Conservation (phyloP, 2,113 vertebrate species). For the Enhydra lutris region DNA sequence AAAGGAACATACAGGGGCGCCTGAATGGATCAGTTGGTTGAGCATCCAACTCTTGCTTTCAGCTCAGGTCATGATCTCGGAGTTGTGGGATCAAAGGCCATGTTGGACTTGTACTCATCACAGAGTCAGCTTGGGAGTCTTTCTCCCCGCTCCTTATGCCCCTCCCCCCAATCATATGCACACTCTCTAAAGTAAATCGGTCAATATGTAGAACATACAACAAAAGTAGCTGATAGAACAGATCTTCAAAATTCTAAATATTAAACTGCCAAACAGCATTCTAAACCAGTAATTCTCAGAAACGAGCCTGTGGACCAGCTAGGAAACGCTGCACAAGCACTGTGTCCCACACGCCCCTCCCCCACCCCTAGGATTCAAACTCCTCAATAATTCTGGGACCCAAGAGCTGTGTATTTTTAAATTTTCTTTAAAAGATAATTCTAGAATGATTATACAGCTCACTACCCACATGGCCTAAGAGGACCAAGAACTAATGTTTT, state of each 20-base stretch:
- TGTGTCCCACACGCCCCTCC: not conserved
- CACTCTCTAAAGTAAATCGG: not conserved
- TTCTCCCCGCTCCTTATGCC: not conserved
- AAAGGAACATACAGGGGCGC: not conserved
- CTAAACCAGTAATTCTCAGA: not conserved
- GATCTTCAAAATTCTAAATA: slow-evolving; percentile 5
- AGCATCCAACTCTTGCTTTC: not conserved
- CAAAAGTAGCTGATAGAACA: not conserved
- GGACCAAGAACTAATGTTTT: not conserved
- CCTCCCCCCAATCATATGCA: not conserved
- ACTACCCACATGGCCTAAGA: not conserved
- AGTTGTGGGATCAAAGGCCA: not conserved
- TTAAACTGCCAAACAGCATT: not conserved
- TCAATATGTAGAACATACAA: not conserved
- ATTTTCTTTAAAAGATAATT: slow-evolving; percentile 14
- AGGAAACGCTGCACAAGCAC: not conserved
- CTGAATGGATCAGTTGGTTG: not conserved
- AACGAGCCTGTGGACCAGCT: not conserved
- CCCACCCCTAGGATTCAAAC: not conserved
- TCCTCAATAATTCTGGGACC: not conserved
- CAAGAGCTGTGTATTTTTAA: not conserved
- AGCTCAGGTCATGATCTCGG: not conserved
- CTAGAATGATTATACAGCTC: not conserved
- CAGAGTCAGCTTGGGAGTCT: not conserved
- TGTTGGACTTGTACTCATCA: not conserved